Evolutionary conservation across 35 echinoderm and acorn worm species (phyloP), one percentile per base, ranked within the genome.

Genomic region (Apostichopus californicus): DNA sequence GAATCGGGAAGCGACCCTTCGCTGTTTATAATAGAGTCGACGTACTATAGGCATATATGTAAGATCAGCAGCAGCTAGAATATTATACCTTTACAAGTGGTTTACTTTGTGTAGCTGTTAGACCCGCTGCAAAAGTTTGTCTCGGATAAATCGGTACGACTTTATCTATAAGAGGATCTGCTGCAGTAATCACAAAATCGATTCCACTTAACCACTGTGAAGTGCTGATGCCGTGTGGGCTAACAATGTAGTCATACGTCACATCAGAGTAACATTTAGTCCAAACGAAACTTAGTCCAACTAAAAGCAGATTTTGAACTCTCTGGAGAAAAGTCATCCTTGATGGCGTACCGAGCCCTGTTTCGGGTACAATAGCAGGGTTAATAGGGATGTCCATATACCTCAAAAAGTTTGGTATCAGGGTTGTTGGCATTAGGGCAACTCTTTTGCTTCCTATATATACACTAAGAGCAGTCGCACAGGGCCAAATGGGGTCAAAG

Each of bases 251-350:
- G n/a, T 59, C 56, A 56, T 87, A 68, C 5, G 84, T 9, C 21
- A 56, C 18, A 61, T 87, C 14, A 56, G 11, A 55, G 9, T 11
- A 28, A 26, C 6, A 18, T 3, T 5, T 18, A 17, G 10, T 60
- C 5, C n/a, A 15, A 18, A 61, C 5, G 54, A 6, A 13, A 8
- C 14, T 34, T 13, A 15, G 9, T 46, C 6, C 22, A 87, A 60
- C 56, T 18, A 68, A 6, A 12, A 60, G 5, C 18, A 87, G 10
- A 15, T 57, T 87, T 20, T 63, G 56, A 18, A 24, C 14, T 59
- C 84, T 87, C 56, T 87, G 84, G 5, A 87, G 10, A 28, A 87
- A 87, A 22, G 5, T 63, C 84, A 87, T 87, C 60, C n/a, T 68
- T 6, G 56, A 22, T 56, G 84, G 84, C 0, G 22, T 9, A 18